A percentile compares a stretch with the other conserved stretches of the same genome.
Evolutionary conservation across 53 echinoderm and acorn worm species (phyloP).

Genomic region (Pentamera pediparva): DNA sequence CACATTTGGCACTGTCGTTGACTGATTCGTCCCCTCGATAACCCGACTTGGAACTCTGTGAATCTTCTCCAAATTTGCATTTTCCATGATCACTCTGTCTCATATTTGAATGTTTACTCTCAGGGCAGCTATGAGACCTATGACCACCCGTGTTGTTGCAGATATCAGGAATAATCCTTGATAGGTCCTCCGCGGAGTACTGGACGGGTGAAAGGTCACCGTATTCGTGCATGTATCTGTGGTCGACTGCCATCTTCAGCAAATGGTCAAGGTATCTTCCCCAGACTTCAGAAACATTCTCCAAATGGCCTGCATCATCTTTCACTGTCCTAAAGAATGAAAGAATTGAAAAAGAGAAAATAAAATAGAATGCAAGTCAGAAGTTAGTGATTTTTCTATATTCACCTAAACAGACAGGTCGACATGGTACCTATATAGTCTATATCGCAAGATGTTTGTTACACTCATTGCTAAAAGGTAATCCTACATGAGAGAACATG

Average conservation of each 20-base stretch:
- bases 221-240: conserved; percentile 85
- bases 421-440: too few relatives aligned
- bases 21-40: too few relatives aligned
- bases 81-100: neutral
- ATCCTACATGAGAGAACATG: too few relatives aligned
- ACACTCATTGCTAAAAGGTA: too few relatives aligned
- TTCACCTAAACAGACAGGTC: too few relatives aligned
- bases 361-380: too few relatives aligned
- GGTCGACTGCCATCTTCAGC: conserved; percentile 50
- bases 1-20: too few relatives aligned
- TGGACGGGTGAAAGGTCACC: conserved; percentile 47
- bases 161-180: conserved; percentile 7
- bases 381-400: too few relatives aligned
- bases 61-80: too few relatives aligned
- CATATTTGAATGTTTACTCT: too few relatives aligned
- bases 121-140: neutral
- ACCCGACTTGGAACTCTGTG: neutral
- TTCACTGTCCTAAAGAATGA: conserved; percentile 26
- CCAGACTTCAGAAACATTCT: conserved; percentile 14
- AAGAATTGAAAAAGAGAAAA: too few relatives aligned
- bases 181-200: neutral
- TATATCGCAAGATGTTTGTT: too few relatives aligned
- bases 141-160: neutral
- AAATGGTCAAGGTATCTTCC: conserved; percentile 48
- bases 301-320: conserved; percentile 15